A percentile compares a stretch with the other conserved stretches of the same genome.
Evolutionary conservation across 2,113 vertebrate species (phyloP).

Genomic region (Stomatorhinus ivindoensis): DNA sequence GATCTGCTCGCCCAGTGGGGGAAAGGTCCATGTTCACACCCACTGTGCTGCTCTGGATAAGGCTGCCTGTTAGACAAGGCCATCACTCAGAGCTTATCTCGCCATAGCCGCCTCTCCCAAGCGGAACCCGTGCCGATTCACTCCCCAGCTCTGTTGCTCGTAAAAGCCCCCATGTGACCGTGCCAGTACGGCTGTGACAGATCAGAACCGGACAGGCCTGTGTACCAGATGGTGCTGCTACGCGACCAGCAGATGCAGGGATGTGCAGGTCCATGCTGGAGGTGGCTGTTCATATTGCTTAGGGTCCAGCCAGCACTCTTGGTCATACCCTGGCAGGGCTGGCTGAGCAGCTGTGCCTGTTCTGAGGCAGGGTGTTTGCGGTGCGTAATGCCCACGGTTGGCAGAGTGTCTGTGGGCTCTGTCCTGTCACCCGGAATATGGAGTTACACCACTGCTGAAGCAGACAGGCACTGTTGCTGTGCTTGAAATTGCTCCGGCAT

Average conservation of each 20-base stretch:
- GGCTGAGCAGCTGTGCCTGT: conserved; percentile 32
- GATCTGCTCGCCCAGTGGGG: neutral
- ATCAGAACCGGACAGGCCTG: conserved; percentile 25
- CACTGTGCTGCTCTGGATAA: neutral
- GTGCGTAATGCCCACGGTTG: neutral
- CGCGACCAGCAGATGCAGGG: conserved; percentile 15
- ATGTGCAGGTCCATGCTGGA: conserved; percentile 1
- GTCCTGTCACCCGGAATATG: neutral
- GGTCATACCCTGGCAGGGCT: conserved; percentile 30
- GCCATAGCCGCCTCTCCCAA: conserved; percentile 13
- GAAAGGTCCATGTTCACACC: neutral
- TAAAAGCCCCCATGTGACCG: conserved; percentile 13
- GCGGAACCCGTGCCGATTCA: neutral
- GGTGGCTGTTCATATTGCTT: neutral
- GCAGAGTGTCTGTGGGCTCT: neutral
- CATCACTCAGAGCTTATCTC: conserved; percentile 46
- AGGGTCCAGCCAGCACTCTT: conserved; percentile 2
- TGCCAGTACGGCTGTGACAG: neutral
- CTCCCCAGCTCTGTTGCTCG: neutral
- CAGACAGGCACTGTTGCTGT: neutral
- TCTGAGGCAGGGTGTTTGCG: conserved; percentile 22
- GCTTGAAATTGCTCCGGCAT: neutral
- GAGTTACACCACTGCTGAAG: neutral
- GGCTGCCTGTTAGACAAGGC: conserved; percentile 27
- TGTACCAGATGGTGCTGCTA: conserved; percentile 45